Conservation (phyloP, 2,888 invertebrate genomes). For the Pterostichus madidus region DNA sequence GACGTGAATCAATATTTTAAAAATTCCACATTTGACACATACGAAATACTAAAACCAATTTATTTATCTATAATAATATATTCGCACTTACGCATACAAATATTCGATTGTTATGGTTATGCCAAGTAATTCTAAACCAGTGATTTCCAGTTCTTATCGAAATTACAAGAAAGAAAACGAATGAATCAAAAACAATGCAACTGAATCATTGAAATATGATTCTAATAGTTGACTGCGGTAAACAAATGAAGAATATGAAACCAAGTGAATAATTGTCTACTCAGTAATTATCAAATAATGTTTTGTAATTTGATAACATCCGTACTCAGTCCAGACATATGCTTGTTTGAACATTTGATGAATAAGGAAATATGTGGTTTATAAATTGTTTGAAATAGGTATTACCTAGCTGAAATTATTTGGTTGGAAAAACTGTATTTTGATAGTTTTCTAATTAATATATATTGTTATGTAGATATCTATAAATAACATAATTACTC, state of each 20-base stretch:
- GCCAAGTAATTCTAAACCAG: background rate
- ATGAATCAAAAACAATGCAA: slow-evolving; percentile 25
- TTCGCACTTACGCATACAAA: background rate
- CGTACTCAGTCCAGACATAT: background rate
- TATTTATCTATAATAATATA: background rate
- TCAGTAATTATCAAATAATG: background rate
- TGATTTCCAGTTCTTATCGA: slow-evolving; percentile 37
- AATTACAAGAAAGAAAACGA: slow-evolving; percentile 26
- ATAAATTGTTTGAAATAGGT: too few species aligned
- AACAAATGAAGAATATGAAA: slow-evolving; percentile 1
- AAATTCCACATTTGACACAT: background rate
- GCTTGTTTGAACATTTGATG: too few species aligned
- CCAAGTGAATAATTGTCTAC: slow-evolving; percentile 3
- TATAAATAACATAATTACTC: too few species aligned
- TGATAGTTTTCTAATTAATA: too few species aligned
- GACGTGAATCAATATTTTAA: slow-evolving; percentile 1
- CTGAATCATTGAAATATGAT: slow-evolving; percentile 42
- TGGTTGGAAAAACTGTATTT: too few species aligned
- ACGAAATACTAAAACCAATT: too few species aligned
- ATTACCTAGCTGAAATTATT: too few species aligned
- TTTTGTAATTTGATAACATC: background rate
- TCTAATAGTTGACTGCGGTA: background rate
- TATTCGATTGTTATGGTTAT: background rate
- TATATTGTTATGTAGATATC: too few species aligned
- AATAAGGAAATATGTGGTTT: too few species aligned